Conservation (phyloP, 2,888 invertebrate genomes). For the Alentia gelatinosa region DNA sequence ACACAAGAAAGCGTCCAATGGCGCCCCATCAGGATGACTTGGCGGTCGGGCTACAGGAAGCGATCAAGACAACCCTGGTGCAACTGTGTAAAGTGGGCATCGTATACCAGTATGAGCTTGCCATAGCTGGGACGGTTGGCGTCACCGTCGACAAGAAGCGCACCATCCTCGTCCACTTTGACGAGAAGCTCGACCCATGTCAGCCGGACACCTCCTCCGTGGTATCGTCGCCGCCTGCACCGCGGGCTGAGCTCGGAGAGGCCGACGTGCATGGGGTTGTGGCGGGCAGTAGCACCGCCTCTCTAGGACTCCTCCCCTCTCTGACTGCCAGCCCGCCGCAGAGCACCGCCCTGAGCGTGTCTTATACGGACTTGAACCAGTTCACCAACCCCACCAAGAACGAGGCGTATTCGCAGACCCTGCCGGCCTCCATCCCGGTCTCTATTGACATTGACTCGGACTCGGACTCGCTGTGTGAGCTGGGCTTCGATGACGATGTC, state of each 20-base stretch:
- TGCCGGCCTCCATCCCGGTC: conserved; percentile 8
- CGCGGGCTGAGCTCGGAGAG: not conserved
- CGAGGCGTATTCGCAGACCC: conserved; percentile 37
- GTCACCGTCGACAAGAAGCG: conserved; percentile 61
- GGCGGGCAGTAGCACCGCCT: not conserved
- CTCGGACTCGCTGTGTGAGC: conserved; percentile 53
- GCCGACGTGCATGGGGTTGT: not conserved
- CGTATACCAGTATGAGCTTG: conserved; percentile 58
- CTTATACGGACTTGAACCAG: not conserved
- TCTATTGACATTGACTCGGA: conserved; percentile 56
- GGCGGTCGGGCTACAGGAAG: conserved; percentile 53
- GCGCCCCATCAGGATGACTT: conserved; percentile 31
- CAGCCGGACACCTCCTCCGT: not conserved
- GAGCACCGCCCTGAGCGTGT: not conserved
- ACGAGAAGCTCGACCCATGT: conserved; percentile 55
- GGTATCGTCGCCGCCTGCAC: not conserved
- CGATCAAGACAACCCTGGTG: conserved; percentile 59
- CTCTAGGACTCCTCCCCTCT: not conserved
- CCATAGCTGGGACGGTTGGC: conserved; percentile 62
- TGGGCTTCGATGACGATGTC: conserved; percentile 35
- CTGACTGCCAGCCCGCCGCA: not conserved
- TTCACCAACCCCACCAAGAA: conserved; percentile 5
- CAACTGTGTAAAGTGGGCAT: conserved; percentile 61
- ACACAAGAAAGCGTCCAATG: too few relatives aligned
- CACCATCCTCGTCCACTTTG: conserved; percentile 60